Percentiles rank a stretch among this genome's conserved stretches.
phyloP scores from a whole-genome alignment of 2,113 vertebrate species.

The Synodontis membranacea region DNA sequence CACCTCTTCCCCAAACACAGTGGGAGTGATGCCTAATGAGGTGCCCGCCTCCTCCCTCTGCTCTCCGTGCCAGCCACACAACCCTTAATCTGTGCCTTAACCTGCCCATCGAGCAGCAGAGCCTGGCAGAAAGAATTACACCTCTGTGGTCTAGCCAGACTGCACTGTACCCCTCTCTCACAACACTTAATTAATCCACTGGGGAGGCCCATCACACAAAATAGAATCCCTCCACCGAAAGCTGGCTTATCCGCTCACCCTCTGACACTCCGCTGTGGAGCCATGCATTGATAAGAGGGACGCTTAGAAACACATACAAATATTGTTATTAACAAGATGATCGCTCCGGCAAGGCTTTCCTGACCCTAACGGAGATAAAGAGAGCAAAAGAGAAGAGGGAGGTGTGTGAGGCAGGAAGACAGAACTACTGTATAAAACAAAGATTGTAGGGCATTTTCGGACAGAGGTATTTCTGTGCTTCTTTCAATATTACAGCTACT shows the following conservation, averaged over 20 bases:
- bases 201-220: constrained; percentile 54
- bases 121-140: constrained; percentile 58
- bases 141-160: constrained; percentile 52
- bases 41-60: constrained; percentile 46
- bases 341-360: constrained; percentile 8
- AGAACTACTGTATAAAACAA: neutral
- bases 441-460: neutral
- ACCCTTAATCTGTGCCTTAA: constrained; percentile 66
- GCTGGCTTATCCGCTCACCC: constrained; percentile 25
- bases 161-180: constrained; percentile 51
- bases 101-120: constrained; percentile 51
- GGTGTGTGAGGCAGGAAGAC: neutral
- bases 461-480: constrained; percentile 1
- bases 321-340: constrained; percentile 44
- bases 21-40: constrained; percentile 59
- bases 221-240: constrained; percentile 55
- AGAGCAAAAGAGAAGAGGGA: constrained; percentile 3
- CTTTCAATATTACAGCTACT: neutral
- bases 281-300: constrained; percentile 29
- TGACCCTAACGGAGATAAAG: constrained; percentile 26
- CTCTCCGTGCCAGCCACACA: constrained; percentile 52
- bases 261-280: constrained; percentile 33
- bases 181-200: constrained; percentile 61
- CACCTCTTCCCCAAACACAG: constrained; percentile 37
- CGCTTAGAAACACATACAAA: constrained; percentile 47